Base-by-base conservation (phyloP, 2,888 invertebrate species). In the Metacarcinus magister region DNA sequence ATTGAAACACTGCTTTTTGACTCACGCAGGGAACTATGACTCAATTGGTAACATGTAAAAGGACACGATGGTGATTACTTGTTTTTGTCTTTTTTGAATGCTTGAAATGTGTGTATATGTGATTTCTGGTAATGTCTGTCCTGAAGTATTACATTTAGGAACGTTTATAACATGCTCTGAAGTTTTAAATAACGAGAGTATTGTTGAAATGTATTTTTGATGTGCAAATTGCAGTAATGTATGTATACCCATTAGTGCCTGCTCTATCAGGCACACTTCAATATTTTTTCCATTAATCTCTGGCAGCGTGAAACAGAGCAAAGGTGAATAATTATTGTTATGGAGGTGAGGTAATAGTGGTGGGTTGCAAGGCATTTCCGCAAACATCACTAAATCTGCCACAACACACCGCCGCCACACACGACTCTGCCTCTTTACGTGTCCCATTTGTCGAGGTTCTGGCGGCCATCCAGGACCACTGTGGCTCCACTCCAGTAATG, bases 401-500 rank as follows among this genome's bases (percentile, higher is more conserved):
- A 67, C 67, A 67, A 16, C 67, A 67, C 67, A 67, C 67, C 67
- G 67, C 67, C 67, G 67, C 67, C 67, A 16, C 67, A 67, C 67
- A 23, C 67, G 23, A 67, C 67, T 67, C 67, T 67, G 67, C 67
- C 67, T 67, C 67, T 67, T 67, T 67, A 67, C 67, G 67, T n/a
- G 67, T 19, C 23, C 67, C 67, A 67, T 67, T 67, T 67, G 67
- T 67, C 67, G 67, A 10, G 67, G 67, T 67, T 19, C 67, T 67
- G 67, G 67, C 67, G 67, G 67, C 4, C 67, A 19, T 67, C 67
- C 67, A 67, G 23, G 67, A 67, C 67, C 67, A 67, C 67, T 67
- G 67, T 67, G 67, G 67, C 67, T 67, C 67, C 67, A 67, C 67
- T 67, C 67, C 67, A 67, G 67, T 67, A n/a, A 67, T 67, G 67